A percentile compares a stretch with the other conserved stretches of the same genome.
Evolutionary conservation across 2,888 invertebrate genomes (phyloP).

Genomic region (Heliconius cydno): DNA sequence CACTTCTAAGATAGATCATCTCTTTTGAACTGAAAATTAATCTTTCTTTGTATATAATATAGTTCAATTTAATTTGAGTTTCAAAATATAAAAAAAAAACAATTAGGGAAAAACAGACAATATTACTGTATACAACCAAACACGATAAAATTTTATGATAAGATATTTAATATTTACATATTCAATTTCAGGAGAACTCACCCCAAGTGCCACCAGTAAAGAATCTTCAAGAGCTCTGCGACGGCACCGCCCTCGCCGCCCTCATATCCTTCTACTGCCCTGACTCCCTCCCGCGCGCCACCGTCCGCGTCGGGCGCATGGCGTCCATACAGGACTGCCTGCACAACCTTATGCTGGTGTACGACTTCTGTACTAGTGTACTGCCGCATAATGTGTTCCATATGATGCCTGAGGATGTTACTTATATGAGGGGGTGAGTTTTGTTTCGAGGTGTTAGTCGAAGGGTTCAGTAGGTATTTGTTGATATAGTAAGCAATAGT

Average conservation of each 20-base stretch:
- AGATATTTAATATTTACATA: no score
- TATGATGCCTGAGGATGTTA: slow-evolving; percentile 97
- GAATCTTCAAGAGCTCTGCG: slow-evolving; percentile 94
- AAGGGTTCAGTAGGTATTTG: no score
- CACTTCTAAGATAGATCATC: no score
- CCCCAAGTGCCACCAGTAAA: slow-evolving; percentile 87
- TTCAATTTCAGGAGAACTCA: slow-evolving; percentile 80
- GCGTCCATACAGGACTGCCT: slow-evolving; percentile 94
- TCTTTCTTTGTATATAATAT: no score
- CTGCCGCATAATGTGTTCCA: slow-evolving; percentile 95
- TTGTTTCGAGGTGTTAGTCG: background rate
- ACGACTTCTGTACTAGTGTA: slow-evolving; percentile 92
- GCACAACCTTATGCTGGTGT: slow-evolving; percentile 94
- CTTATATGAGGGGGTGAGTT: slow-evolving; percentile 93
- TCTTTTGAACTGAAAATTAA: no score
- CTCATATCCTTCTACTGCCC: slow-evolving; percentile 52
- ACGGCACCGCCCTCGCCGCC: slow-evolving; percentile 81
- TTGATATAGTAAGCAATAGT: background rate
- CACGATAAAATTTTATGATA: no score
- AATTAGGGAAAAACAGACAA: no score
- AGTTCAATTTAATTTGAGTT: no score
- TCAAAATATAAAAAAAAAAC: no score
- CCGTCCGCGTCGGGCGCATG: slow-evolving; percentile 83
- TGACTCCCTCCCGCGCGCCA: slow-evolving; percentile 78
- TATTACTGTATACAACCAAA: no score